Conservation (phyloP, 2,113 vertebrate species). For the Spea bombifrons region DNA sequence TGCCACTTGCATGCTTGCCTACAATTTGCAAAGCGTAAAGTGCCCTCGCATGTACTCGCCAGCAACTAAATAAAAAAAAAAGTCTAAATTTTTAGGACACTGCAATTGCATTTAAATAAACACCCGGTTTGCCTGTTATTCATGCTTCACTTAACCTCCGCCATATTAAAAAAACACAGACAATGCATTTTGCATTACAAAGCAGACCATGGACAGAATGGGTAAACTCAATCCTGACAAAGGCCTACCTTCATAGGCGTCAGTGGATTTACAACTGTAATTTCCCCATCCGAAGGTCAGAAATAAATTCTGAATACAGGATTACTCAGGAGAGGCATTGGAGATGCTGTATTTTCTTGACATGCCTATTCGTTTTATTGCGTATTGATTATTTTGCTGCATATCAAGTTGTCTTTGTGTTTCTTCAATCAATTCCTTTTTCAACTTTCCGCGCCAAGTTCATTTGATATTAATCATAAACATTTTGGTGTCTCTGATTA, state of each 20-base stretch:
- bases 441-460: slow-evolving; percentile 11
- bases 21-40: too few species aligned
- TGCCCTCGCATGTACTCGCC: too few species aligned
- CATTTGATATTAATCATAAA: slow-evolving; percentile 29
- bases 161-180: background rate
- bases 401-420: slow-evolving; percentile 39
- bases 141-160: background rate
- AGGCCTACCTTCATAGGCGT: slow-evolving; percentile 11
- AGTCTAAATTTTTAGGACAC: too few species aligned
- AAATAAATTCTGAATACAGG: slow-evolving; percentile 26
- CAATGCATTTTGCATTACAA: slow-evolving; percentile 3
- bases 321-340: slow-evolving; percentile 37
- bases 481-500: slow-evolving; percentile 22
- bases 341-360: slow-evolving; percentile 40
- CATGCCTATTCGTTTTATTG: slow-evolving; percentile 47
- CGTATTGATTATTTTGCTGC: slow-evolving; percentile 45
- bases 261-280: slow-evolving; percentile 36
- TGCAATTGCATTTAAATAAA: background rate
- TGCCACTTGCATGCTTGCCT: too few species aligned
- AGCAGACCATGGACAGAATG: slow-evolving; percentile 6
- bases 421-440: slow-evolving; percentile 32
- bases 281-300: slow-evolving; percentile 39
- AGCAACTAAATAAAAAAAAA: too few species aligned
- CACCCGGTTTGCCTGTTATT: background rate
- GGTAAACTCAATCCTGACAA: slow-evolving; percentile 20